A percentile compares a stretch with the other conserved stretches of the same genome.
Conservation (phyloP, 1,140 invertebrate genomes). For the Linepithema humile region DNA sequence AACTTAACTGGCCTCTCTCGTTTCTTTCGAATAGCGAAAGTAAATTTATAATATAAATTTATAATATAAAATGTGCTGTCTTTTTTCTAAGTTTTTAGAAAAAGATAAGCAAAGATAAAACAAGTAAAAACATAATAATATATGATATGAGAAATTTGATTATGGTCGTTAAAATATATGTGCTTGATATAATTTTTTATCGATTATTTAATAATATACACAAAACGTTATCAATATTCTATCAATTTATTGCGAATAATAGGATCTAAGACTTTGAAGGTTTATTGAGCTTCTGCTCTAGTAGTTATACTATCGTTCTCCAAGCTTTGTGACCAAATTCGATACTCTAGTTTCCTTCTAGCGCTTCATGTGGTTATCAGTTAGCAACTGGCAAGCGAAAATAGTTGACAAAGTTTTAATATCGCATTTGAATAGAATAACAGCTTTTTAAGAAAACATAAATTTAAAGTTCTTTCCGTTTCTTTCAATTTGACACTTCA, state of each 20-base stretch:
- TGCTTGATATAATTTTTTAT: background rate
- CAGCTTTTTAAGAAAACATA: slow-evolving; percentile 24
- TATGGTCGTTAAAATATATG: background rate
- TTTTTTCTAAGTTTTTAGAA: background rate
- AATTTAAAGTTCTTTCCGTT: background rate
- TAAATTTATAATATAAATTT: background rate
- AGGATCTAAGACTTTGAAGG: background rate
- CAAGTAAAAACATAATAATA: too few species aligned
- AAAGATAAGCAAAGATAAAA: background rate
- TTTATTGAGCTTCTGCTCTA: slow-evolving; percentile 18
- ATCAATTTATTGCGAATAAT: background rate
- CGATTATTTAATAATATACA: background rate
- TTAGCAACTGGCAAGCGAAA: slow-evolving; percentile 56
- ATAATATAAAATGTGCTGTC: background rate
- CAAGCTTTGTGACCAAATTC: slow-evolving; percentile 54
- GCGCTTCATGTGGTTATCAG: slow-evolving; percentile 53
- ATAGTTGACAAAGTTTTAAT: slow-evolving; percentile 9
- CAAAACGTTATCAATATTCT: slow-evolving; percentile 1
- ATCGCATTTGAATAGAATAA: background rate
- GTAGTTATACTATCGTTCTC: slow-evolving; percentile 19
- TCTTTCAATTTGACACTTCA: background rate
- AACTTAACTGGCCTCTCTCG: background rate
- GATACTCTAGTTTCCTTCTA: slow-evolving; percentile 55
- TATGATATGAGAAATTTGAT: background rate
- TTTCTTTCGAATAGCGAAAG: background rate